These are phyloP conservation scores for Coptodon rendalli DNA, from an alignment of 2,113 vertebrate species.

Conservation along the genomic window DNA sequence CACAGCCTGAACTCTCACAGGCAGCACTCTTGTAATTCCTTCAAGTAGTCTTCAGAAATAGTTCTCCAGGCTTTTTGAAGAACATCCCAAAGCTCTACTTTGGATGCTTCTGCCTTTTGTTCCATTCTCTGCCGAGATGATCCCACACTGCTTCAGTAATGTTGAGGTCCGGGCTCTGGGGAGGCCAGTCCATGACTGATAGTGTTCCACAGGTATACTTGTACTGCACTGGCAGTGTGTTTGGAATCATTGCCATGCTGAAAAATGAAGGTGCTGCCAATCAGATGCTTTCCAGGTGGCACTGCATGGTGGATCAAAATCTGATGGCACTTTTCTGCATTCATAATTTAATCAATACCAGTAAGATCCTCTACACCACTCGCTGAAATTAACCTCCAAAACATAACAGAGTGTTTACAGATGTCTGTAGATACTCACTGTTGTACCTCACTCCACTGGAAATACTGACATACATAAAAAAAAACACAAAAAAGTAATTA, in stretches of 20 bases:
- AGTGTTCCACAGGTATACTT: not conserved
- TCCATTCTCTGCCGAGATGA: not conserved
- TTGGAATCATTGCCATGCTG: fast-evolving
- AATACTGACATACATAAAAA: not conserved
- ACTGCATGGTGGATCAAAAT: not conserved
- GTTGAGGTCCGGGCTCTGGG: not conserved
- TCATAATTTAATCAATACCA: not conserved
- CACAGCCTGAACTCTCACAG: not conserved
- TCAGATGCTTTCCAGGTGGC: not conserved
- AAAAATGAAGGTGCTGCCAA: not conserved
- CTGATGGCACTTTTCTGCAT: not conserved
- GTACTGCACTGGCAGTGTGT: not conserved
- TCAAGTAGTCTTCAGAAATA: not conserved
- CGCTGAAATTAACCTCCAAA: not conserved
- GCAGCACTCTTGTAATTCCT: not conserved
- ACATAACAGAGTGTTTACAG: not conserved
- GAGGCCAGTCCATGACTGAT: not conserved
- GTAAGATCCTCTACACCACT: not conserved
- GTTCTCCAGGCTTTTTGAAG: fast-evolving
- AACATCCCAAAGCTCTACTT: not conserved
- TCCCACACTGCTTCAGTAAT: not conserved
- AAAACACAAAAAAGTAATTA: not conserved
- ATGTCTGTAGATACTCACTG: not conserved
- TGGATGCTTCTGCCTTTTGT: not conserved
- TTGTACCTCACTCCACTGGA: not conserved